These are phyloP conservation scores for Poeciliopsis paucimaculata DNA, from an alignment of 2,797 vertebrate genomes.

Conservation along the genomic window DNA sequence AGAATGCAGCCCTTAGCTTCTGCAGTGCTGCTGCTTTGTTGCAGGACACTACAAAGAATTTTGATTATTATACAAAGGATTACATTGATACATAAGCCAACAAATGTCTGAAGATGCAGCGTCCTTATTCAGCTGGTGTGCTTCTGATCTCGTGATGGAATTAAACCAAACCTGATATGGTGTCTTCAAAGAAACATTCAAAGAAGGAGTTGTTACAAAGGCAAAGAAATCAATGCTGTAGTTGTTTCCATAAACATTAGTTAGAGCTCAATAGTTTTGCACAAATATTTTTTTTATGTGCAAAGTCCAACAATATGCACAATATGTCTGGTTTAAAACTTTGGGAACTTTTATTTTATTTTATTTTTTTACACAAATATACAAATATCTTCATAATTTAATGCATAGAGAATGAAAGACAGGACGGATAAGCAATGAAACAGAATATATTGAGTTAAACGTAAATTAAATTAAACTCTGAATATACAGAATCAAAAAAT, in stretches of 20 bases:
- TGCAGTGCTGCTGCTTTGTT: conserved; percentile 46
- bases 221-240: not conserved
- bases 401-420: not conserved
- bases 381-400: not conserved
- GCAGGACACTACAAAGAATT: conserved; percentile 7
- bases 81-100: not conserved
- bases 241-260: not conserved
- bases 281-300: not conserved
- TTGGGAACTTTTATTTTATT: not conserved
- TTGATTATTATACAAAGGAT: conserved; percentile 2
- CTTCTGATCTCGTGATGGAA: not conserved
- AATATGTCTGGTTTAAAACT: not conserved
- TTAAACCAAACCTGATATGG: not conserved
- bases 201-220: not conserved
- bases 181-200: not conserved
- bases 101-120: not conserved
- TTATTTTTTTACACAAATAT: not conserved
- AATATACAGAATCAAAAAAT: not conserved
- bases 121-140: not conserved
- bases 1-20: conserved; percentile 64
- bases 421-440: not conserved
- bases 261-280: not conserved
- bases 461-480: not conserved
- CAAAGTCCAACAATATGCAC: not conserved
- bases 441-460: not conserved